These are phyloP conservation scores for Smutsia gigantea DNA, from an alignment of 2,797 vertebrate species.

Conservation along the genomic window DNA sequence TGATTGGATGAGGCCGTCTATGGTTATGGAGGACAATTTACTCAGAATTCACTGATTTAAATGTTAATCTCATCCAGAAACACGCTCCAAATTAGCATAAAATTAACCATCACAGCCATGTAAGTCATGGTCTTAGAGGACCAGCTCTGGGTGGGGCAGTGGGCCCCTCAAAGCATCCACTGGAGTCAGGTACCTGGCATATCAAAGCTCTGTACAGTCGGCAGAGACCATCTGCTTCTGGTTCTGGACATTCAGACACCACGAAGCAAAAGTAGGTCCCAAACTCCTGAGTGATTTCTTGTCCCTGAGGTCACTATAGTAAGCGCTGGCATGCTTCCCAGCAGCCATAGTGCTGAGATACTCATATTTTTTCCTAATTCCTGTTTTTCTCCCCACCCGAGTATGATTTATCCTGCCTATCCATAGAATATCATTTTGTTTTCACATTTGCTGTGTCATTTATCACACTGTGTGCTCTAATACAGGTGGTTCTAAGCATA, in stretches of 20 bases:
- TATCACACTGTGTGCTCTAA: background rate
- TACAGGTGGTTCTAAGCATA: conserved; percentile 4
- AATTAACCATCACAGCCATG: background rate
- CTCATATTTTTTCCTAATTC: conserved; percentile 27
- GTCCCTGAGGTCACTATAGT: background rate
- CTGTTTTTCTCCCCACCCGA: background rate
- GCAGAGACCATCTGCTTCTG: conserved; percentile 2
- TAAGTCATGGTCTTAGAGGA: background rate
- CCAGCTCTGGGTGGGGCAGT: background rate
- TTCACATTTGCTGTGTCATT: conserved; percentile 22
- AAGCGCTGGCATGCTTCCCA: background rate
- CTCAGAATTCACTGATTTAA: background rate
- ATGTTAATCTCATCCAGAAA: background rate
- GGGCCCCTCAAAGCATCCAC: background rate
- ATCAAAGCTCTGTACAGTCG: background rate
- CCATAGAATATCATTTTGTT: conserved; percentile 27
- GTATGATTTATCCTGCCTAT: background rate
- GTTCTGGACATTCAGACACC: background rate
- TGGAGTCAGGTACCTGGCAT: background rate
- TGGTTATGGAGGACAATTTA: background rate
- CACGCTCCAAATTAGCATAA: background rate
- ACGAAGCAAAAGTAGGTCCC: background rate
- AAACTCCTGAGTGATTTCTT: background rate
- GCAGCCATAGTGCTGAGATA: background rate
- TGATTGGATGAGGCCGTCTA: background rate